phyloP scores from a whole-genome alignment of 30 jellyfish, hydroid and myxozoan species.

The Aurelia coerulea region DNA sequence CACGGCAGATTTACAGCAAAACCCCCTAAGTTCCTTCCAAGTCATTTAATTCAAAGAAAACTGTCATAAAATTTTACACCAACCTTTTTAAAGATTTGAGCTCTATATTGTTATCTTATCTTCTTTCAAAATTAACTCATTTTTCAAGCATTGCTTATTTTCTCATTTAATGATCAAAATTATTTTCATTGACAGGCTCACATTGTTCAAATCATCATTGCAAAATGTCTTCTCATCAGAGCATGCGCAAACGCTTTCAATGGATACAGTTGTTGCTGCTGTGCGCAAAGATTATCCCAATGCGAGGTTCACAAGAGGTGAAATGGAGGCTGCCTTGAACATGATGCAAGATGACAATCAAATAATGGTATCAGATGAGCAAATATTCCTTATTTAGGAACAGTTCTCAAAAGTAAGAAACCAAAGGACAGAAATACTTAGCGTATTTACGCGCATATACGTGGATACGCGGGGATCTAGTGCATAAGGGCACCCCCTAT shows the following conservation, averaged over 20 bases:
- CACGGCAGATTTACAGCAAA: no score
- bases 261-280: conserved; percentile 57
- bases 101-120: no score
- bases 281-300: conserved; percentile 84
- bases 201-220: conserved; percentile 81
- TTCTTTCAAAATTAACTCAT: not conserved
- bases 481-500: no score
- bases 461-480: no score
- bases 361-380: conserved; percentile 92
- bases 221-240: conserved; percentile 75
- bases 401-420: no score
- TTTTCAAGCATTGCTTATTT: not conserved
- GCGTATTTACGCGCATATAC: no score
- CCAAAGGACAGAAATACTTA: no score
- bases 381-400: conserved; percentile 74
- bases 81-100: no score
- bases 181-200: conserved; percentile 52
- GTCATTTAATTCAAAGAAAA: no score
- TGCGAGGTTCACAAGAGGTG: conserved; percentile 69
- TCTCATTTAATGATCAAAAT: not conserved
- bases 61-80: no score
- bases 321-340: conserved; percentile 77
- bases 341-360: conserved; percentile 96
- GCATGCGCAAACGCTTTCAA: conserved; percentile 90
- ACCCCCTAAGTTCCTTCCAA: no score